Base-by-base conservation (phyloP, 1,140 invertebrate genomes). In the Drosophila nikananu region DNA sequence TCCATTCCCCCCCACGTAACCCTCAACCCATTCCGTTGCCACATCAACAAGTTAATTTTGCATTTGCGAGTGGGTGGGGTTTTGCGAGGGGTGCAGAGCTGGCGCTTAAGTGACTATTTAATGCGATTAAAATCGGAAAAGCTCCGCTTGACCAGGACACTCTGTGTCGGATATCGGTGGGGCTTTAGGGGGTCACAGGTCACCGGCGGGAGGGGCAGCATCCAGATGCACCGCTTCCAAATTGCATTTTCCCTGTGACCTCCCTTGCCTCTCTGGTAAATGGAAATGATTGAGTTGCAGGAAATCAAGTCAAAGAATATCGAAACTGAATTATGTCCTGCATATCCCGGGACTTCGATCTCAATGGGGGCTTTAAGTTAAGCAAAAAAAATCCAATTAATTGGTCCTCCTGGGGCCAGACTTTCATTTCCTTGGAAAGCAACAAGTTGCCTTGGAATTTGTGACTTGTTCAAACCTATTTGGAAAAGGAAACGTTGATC, bases 21-120 rank as follows among this genome's bases (percentile, higher is more conserved):
- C 4, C 27, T 30, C 27, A 41, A 10, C 9, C 39, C 42, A 21
- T 46, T 23, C 9, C 83, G 68, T 60, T 68, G 62, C 66, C 81
- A 81, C 64, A 90, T 89, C 84, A 89, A 89, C 84, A 89, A 89
- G 84, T 89, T 89, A 84, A 90, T 90, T 90, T 89, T 81, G 84
- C 64, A 89, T 81, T 75, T 65, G 27, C 30, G 62, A 51, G 63
- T n/a, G 61, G 44, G 35, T 35, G 61, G 76, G 75, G 35, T 21
- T 54, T 35, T 30, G 19, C 3, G 55, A 23, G n/a, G 21, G 1
- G 13, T 13, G 57, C n/a, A 8, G 49, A 30, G 23, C 27, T 42
- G 48, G 42, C 44, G 59, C 65, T 72, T 62, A 64, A 46, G 77
- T 63, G 84, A 74, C 77, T 76, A 75, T 81, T 89, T 89, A 81